Base-by-base conservation (phyloP, 1,140 invertebrate species). In the Riptortus pedestris region DNA sequence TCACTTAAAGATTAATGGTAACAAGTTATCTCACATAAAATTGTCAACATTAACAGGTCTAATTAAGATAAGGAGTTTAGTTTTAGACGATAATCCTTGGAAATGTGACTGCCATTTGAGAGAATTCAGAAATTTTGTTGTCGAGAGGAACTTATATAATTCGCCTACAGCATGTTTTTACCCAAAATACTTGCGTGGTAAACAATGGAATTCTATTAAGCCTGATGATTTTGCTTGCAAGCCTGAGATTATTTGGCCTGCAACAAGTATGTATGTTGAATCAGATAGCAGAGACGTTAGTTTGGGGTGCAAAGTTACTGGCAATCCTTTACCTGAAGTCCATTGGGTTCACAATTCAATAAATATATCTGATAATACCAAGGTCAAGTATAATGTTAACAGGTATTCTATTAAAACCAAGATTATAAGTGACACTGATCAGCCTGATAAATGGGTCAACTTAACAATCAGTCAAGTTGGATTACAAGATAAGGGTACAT, bases 41-140 rank as follows among this genome's bases (percentile, higher is more conserved):
- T 67, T 80, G 16, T 77, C 80, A 14, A 80, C 78, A 0, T 79
- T 88, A 33, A 76, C 77, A 33, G 74, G 78, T n/a, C 72, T 90
- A 29, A 75, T 76, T 0, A 82, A 80, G 31, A 73, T 93, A 18
- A 80, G 80, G n/a, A 85, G 85, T 66, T 74, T 94, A 1, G 86
- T 84, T 60, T 75, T 95, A 0, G 80, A 85, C 62, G 83, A 85
- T 63, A 95, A 95, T 73, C 85, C 85, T 0, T 95, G 92, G 92
- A 81, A 84, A 47, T 95, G 92, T 71, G 89, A 93, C 73, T 95
- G 92, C 69, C 80, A 84, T 63, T 74, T 95, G 52, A 84, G 88
- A 68, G 79, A 78, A 7, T 89, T 95, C 66, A 79, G 88, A 24
- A 81, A 90, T 67, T 92, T 85, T 81, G 78, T 85, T 11, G 80